phyloP scores from a whole-genome alignment of 2,113 vertebrate species.

The Hydrolagus affinis region DNA sequence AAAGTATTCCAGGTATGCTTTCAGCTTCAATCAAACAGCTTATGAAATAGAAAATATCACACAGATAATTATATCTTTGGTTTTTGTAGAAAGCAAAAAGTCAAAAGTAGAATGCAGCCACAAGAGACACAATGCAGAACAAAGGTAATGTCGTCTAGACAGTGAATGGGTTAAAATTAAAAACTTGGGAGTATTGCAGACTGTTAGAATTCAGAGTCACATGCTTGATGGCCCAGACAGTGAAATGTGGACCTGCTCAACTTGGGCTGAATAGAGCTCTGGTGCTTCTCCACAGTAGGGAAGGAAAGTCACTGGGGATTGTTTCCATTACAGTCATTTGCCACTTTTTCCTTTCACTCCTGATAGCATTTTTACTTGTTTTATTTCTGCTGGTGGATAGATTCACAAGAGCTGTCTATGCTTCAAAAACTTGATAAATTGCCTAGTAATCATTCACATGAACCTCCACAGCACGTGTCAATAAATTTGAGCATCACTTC shows the following conservation, averaged over 20 bases:
- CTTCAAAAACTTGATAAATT: too few relatives aligned
- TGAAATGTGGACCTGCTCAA: neutral
- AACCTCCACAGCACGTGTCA: too few relatives aligned
- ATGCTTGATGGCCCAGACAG: neutral
- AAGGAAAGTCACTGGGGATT: neutral
- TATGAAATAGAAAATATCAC: neutral
- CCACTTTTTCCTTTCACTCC: neutral
- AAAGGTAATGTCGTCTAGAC: neutral
- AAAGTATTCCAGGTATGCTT: conserved; percentile 11
- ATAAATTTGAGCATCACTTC: neutral
- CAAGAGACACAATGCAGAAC: neutral
- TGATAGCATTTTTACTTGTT: neutral
- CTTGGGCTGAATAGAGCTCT: neutral
- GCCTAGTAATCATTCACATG: too few relatives aligned
- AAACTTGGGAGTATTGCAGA: neutral
- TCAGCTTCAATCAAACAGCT: conserved; percentile 22
- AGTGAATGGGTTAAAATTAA: neutral
- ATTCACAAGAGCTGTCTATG: too few relatives aligned
- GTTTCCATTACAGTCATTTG: too few relatives aligned
- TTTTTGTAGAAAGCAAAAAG: conserved; percentile 2
- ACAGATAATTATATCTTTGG: conserved; percentile 8
- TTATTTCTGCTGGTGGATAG: neutral
- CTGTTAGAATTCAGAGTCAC: neutral
- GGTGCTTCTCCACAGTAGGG: neutral
- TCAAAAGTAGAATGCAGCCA: neutral